Evolutionary conservation across 2,113 vertebrate genomes (phyloP), one percentile per base, ranked within the genome.

Genomic region (Platanista minor): DNA sequence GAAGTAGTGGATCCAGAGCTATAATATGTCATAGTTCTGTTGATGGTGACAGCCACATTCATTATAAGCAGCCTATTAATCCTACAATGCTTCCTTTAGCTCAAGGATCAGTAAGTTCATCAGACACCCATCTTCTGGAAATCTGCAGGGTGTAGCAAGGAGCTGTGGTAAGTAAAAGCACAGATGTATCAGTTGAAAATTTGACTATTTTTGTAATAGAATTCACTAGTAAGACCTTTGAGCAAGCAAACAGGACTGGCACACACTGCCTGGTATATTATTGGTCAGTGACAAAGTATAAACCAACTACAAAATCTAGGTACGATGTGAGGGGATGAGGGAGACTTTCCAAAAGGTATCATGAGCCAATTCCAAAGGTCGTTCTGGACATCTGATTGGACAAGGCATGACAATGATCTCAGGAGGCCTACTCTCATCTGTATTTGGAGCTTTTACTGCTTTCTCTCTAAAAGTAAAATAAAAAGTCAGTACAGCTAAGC

Each of bases 21-120:
- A 1, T 46, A 92, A 92, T 95, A 77, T 92, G 94, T 96, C 91
- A 97, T 78, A 49, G 72, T 91, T 89, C 71, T 96, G 87, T 62
- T 72, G 29, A 25, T 64, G 36, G 62, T 87, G 96, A 94, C 91
- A 97, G 91, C 71, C 36, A 82, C 67, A 64, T 97, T 86, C 77
- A 78, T 97, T 94, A 92, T 39, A 80, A 85, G 82, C 39, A 92
- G 43, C 2, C 57, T 85, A 64, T 96, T 92, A 87, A 96, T 94
- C 66, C 52, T 77, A 18, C 41, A 69, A 31, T 29, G 9, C 52
- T 94, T 94, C 49, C 43, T 97, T 89, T 25, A 85, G 25, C 39
- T 94, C 43, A 72, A 92, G 59, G 61, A 85, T 80, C 8, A 81
- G 64, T 31, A 85, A 91, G 82, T 61, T 87, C 14, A 27, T 6